Evolutionary conservation across 2,797 vertebrate species (phyloP).

Genomic region (Agapornis canus): DNA sequence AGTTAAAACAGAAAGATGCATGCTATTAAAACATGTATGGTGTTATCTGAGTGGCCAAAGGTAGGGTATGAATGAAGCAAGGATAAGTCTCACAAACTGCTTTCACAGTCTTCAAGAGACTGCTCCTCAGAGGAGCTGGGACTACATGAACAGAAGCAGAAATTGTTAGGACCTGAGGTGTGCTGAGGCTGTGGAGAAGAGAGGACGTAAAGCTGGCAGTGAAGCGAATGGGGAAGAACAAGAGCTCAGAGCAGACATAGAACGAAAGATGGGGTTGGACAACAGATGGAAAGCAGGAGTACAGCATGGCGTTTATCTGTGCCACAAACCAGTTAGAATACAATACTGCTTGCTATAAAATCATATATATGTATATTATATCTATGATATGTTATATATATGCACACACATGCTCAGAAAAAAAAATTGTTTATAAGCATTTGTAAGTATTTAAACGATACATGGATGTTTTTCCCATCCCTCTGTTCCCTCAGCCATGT

Average conservation of each 20-base stretch:
- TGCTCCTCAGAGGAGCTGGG: neutral
- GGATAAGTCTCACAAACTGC: neutral
- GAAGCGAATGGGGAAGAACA: neutral
- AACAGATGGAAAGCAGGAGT: neutral
- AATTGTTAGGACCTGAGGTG: neutral
- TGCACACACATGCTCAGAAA: neutral
- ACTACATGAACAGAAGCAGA: neutral
- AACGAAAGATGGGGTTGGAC: neutral
- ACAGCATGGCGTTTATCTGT: neutral
- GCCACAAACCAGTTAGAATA: neutral
- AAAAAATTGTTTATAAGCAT: neutral
- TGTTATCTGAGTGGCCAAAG: neutral
- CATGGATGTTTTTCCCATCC: neutral
- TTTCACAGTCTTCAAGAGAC: neutral
- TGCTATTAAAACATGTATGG: neutral
- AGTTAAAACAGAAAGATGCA: neutral
- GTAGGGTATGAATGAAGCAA: neutral
- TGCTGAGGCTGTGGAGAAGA: neutral
- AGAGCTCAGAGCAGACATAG: rapidly evolving
- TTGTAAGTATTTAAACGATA: neutral
- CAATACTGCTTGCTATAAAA: neutral
- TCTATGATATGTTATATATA: neutral
- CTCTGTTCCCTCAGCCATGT: neutral
- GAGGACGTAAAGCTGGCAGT: neutral
- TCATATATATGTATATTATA: neutral